Evolutionary conservation across 2,888 invertebrate genomes (phyloP).

Genomic region (Artemia sp.): DNA sequence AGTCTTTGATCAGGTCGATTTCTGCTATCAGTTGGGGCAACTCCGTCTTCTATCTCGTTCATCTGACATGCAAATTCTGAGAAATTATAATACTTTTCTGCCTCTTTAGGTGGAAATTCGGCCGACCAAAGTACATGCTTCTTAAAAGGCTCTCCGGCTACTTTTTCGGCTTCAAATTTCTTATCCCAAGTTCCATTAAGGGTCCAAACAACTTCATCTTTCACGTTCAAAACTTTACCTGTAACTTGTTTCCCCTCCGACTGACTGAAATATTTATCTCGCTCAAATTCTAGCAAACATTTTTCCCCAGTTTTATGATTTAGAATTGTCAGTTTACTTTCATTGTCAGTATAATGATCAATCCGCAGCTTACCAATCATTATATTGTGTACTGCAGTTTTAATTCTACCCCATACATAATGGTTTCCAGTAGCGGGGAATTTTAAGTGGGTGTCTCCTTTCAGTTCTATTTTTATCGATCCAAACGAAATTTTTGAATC

Average conservation of each 20-base stretch:
- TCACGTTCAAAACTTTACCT: slow-evolving; percentile 43
- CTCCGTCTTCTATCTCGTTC: slow-evolving; percentile 77
- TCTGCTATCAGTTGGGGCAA: slow-evolving; percentile 88
- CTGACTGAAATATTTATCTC: slow-evolving; percentile 97
- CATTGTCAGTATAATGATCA: slow-evolving; percentile 93
- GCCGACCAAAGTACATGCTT: no score
- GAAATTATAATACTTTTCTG: slow-evolving; percentile 73
- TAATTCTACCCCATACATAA: slow-evolving; percentile 92
- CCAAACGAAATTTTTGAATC: slow-evolving; percentile 49
- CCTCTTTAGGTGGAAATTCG: slow-evolving; percentile 37
- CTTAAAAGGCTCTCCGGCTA: no score
- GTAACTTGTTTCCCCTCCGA: slow-evolving; percentile 71
- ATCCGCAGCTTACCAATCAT: slow-evolving; percentile 99
- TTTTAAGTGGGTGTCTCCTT: slow-evolving; percentile 44
- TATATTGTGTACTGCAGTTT: slow-evolving; percentile 97
- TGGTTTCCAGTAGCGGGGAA: slow-evolving; percentile 47
- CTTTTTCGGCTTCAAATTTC: slow-evolving; percentile 56
- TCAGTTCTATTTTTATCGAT: slow-evolving; percentile 41
- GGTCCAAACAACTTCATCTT: slow-evolving; percentile 43
- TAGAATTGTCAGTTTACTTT: slow-evolving; percentile 47
- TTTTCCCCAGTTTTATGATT: slow-evolving; percentile 76
- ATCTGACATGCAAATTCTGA: slow-evolving; percentile 86
- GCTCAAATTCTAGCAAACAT: slow-evolving; percentile 89
- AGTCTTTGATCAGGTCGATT: slow-evolving; percentile 85
- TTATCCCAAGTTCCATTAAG: slow-evolving; percentile 83